phyloP scores from a whole-genome alignment of 2,888 invertebrate species.

The Liposcelis brunnea region DNA sequence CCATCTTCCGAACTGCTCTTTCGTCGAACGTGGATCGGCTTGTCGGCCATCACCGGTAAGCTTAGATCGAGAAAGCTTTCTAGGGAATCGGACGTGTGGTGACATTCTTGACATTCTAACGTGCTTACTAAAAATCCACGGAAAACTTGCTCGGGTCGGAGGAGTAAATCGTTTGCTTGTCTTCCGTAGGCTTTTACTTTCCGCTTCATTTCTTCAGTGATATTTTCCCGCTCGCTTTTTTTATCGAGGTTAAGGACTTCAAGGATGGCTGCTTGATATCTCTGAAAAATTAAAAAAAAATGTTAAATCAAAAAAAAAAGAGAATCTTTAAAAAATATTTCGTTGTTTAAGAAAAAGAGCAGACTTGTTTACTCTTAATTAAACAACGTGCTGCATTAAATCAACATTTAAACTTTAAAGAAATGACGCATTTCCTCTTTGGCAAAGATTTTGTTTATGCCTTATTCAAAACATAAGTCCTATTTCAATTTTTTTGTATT shows the following conservation, averaged over 20 bases:
- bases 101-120: slow-evolving; percentile 75
- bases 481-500: too few relatives aligned
- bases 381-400: too few relatives aligned
- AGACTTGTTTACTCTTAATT: background rate
- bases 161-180: slow-evolving; percentile 57
- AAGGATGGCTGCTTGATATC: slow-evolving; percentile 69
- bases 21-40: slow-evolving; percentile 20
- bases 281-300: slow-evolving; percentile 28
- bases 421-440: too few relatives aligned
- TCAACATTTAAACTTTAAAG: too few relatives aligned
- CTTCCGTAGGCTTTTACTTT: slow-evolving; percentile 70
- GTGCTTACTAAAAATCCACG: slow-evolving; percentile 84
- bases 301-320: slow-evolving; percentile 21
- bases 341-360: slow-evolving; percentile 2
- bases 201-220: slow-evolving; percentile 55
- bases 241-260: slow-evolving; percentile 53
- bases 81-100: slow-evolving; percentile 66
- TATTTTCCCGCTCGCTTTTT: slow-evolving; percentile 55
- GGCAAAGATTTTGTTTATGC: too few relatives aligned
- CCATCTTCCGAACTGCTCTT: background rate
- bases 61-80: slow-evolving; percentile 93
- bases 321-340: slow-evolving; percentile 23
- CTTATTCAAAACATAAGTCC: too few relatives aligned
- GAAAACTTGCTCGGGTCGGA: slow-evolving; percentile 81
- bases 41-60: slow-evolving; percentile 64